These are phyloP conservation scores for Epizoanthus rinbou DNA, from an alignment of 92 coral and sea anemone genomes.

Conservation along the genomic window DNA sequence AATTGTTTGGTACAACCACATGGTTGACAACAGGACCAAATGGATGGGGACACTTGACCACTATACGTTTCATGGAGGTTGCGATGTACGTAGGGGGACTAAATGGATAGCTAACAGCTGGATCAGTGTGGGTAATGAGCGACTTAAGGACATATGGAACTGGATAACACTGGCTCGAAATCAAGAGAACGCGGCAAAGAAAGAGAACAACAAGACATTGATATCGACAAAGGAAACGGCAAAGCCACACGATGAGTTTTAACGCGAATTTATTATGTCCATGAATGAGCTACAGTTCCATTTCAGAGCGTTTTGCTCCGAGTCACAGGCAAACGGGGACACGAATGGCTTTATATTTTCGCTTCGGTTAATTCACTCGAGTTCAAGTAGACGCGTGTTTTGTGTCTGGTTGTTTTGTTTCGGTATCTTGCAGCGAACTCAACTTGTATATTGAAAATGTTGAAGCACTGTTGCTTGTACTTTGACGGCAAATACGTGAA, in stretches of 20 bases:
- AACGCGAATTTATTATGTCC: background rate
- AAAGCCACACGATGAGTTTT: constrained; percentile 31
- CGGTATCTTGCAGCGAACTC: no score
- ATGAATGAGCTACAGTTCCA: no score
- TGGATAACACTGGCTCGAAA: constrained; percentile 79
- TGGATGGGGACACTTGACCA: constrained; percentile 91
- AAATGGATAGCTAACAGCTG: constrained; percentile 98
- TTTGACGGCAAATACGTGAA: no score
- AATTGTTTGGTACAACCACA: constrained; percentile 94
- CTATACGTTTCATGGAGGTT: constrained; percentile 91
- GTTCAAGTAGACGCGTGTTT: no score
- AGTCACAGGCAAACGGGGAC: no score
- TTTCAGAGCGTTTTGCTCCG: no score
- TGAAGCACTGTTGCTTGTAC: no score
- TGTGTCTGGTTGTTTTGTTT: no score
- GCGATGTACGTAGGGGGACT: constrained; percentile 79
- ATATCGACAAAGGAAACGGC: background rate
- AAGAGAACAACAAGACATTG: background rate
- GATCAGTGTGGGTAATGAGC: constrained; percentile 86
- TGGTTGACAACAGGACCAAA: constrained; percentile 61
- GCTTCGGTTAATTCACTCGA: no score
- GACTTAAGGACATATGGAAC: constrained; percentile 73
- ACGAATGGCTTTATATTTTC: no score
- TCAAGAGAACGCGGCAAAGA: constrained; percentile 18
- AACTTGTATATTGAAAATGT: no score